These are phyloP conservation scores for Narcine bancroftii DNA, from an alignment of 2,113 vertebrate genomes.

Conservation along the genomic window DNA sequence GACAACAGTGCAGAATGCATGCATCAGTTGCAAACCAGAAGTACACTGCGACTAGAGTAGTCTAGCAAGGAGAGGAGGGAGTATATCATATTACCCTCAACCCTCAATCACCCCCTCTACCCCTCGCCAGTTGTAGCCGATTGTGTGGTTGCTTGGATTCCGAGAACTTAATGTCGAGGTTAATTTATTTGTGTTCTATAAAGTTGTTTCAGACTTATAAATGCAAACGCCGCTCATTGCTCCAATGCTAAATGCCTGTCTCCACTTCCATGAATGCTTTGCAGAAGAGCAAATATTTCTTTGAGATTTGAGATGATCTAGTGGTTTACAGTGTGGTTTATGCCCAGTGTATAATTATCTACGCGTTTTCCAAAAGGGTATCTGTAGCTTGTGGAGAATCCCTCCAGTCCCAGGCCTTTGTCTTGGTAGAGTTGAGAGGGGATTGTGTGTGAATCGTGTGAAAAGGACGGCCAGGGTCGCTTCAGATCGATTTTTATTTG, in stretches of 20 bases:
- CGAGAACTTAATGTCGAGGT: conserved; percentile 6
- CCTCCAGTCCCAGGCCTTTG: conserved; percentile 69
- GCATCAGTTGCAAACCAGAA: background rate
- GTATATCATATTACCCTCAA: background rate
- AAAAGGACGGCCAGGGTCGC: conserved; percentile 76
- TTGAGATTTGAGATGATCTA: conserved; percentile 6
- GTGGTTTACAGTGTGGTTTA: conserved; percentile 9
- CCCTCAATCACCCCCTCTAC: background rate
- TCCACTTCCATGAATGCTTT: background rate
- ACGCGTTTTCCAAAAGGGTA: conserved; percentile 25
- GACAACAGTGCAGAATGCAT: background rate
- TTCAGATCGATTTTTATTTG: conserved; percentile 76
- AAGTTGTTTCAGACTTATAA: background rate
- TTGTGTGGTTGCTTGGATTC: background rate
- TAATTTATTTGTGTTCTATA: background rate
- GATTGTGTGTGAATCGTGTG: conserved; percentile 66
- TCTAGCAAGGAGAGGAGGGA: background rate
- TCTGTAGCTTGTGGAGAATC: conserved; percentile 48
- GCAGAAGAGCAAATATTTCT: background rate
- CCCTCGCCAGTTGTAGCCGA: background rate
- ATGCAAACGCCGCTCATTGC: background rate
- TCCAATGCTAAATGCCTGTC: background rate
- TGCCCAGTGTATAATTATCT: conserved; percentile 13
- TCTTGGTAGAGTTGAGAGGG: conserved; percentile 64
- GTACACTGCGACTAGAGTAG: background rate